These are phyloP conservation scores for Lagocephalus sceleratus DNA, from an alignment of 2,797 vertebrate genomes.

Conservation along the genomic window DNA sequence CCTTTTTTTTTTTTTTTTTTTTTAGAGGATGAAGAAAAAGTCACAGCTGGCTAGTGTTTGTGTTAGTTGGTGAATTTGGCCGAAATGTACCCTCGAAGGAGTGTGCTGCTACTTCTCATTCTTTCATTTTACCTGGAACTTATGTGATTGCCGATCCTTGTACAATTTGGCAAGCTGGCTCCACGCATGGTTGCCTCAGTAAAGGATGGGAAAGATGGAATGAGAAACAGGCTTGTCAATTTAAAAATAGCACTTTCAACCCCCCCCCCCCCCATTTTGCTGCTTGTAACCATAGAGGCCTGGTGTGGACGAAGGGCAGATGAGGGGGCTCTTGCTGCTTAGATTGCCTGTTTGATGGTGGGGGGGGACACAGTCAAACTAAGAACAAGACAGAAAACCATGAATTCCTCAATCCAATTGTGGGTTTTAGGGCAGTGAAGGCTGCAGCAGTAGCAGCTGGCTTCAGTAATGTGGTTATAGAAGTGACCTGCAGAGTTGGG, in stretches of 20 bases:
- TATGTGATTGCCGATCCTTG: conserved; percentile 86
- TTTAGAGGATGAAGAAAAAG: no score
- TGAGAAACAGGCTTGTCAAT: conserved; percentile 79
- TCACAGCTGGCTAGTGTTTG: no score
- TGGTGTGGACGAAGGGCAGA: conserved; percentile 30
- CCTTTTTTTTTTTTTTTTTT: no score
- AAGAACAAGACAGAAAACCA: conserved; percentile 75
- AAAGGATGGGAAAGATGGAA: conserved; percentile 77
- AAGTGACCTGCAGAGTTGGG: conserved; percentile 78
- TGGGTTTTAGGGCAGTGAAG: conserved; percentile 83
- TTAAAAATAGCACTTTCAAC: conserved; percentile 97
- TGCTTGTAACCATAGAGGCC: conserved; percentile 43
- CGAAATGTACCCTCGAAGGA: conserved; percentile 72
- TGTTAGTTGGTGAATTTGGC: conserved; percentile 27
- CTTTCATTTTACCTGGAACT: conserved; percentile 86
- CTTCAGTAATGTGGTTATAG: conserved; percentile 91
- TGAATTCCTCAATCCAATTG: conserved; percentile 95
- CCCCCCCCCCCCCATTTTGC: conserved; percentile 69
- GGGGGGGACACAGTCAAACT: conserved; percentile 53
- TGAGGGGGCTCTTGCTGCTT: conserved; percentile 42
- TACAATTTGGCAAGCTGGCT: conserved; percentile 51
- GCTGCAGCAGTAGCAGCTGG: conserved; percentile 84
- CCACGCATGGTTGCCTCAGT: conserved; percentile 76
- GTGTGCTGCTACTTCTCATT: conserved; percentile 84
- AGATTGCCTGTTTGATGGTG: conserved; percentile 62